Conservation (phyloP, 2,888 invertebrate genomes). For the Ormia ochracea region DNA sequence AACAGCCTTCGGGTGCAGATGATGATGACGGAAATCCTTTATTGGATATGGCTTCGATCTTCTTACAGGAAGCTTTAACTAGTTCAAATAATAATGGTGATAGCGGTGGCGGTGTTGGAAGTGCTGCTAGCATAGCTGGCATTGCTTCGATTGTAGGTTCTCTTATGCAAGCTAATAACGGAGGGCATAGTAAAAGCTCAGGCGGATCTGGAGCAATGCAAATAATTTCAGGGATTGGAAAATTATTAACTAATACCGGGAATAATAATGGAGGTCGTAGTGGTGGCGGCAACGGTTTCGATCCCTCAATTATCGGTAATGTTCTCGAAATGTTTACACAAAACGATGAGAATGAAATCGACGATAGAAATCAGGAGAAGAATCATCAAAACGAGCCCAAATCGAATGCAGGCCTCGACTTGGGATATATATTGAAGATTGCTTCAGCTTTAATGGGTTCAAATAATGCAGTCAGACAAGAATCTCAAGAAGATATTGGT, state of each 20-base stretch:
- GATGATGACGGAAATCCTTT: conserved; percentile 81
- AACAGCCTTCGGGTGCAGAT: conserved; percentile 72
- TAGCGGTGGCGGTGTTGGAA: conserved; percentile 77
- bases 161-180: conserved; percentile 83
- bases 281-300: conserved; percentile 78
- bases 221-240: conserved; percentile 75
- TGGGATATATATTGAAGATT: conserved; percentile 79
- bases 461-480: conserved; percentile 63
- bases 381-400: conserved; percentile 63
- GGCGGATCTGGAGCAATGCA: conserved; percentile 74
- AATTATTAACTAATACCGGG: conserved; percentile 72
- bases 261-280: conserved; percentile 69
- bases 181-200: conserved; percentile 69
- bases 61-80: conserved; percentile 81
- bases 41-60: conserved; percentile 83
- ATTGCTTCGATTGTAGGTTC: conserved; percentile 83
- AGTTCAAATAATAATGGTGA: conserved; percentile 73
- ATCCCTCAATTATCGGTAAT: conserved; percentile 80
- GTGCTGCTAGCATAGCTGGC: conserved; percentile 76
- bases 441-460: conserved; percentile 80
- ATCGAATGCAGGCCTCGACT: conserved; percentile 77
- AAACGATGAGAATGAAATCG: conserved; percentile 64
- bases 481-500: conserved; percentile 67
- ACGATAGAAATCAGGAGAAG: conserved; percentile 28
- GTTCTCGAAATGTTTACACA: conserved; percentile 79